A percentile compares a stretch with the other conserved stretches of the same genome.
phyloP scores from a whole-genome alignment of 2,113 vertebrate species.

The Thamnophis sirtalis region DNA sequence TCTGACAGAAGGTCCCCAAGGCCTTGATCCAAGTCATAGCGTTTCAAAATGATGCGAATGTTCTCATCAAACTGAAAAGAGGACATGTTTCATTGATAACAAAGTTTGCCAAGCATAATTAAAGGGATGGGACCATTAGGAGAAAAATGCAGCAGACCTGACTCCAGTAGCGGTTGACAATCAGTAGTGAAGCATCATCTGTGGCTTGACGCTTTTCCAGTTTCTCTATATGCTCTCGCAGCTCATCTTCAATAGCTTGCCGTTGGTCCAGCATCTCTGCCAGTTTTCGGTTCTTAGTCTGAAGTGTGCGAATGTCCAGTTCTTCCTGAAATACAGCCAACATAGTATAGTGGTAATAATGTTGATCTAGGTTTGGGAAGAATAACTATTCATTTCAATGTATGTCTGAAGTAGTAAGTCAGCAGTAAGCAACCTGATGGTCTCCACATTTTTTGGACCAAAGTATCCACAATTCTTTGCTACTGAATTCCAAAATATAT shows the following conservation, averaged over 20 bases:
- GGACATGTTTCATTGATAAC: neutral
- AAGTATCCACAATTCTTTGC: neutral
- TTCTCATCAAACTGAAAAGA: constrained; percentile 88
- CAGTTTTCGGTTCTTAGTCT: constrained; percentile 90
- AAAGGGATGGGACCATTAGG: neutral
- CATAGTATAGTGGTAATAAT: neutral
- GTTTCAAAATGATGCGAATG: constrained; percentile 81
- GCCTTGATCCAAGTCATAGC: constrained; percentile 79
- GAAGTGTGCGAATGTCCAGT: constrained; percentile 90
- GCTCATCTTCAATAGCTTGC: constrained; percentile 92
- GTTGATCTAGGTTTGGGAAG: neutral
- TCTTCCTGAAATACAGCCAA: constrained; percentile 78
- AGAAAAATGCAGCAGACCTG: constrained; percentile 71
- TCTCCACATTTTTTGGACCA: neutral
- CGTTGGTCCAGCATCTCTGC: constrained; percentile 91
- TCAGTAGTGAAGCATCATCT: constrained; percentile 90
- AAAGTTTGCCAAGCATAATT: neutral
- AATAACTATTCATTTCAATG: neutral
- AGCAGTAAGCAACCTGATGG: neutral
- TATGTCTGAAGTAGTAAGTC: neutral
- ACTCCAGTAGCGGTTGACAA: constrained; percentile 96
- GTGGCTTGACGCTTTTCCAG: constrained; percentile 93
- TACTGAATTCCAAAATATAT: neutral
- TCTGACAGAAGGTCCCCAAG: constrained; percentile 80
- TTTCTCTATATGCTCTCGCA: constrained; percentile 90